Percentiles rank a stretch among this genome's conserved stretches.
Conservation (phyloP, 2,797 vertebrate genomes). For the Spatula clypeata region DNA sequence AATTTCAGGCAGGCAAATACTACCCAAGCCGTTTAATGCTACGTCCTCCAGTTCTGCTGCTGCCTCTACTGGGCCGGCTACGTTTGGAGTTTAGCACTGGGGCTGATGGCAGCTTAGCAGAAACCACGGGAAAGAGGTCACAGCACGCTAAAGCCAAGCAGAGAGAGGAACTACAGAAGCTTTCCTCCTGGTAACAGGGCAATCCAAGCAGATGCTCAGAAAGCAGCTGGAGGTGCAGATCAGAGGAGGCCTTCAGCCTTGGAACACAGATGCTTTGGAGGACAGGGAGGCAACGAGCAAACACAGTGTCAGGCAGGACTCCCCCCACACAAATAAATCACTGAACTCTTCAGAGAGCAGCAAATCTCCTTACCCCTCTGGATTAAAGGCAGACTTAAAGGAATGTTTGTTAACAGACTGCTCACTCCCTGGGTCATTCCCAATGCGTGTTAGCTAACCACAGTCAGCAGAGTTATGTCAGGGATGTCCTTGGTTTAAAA, state of each 20-base stretch:
- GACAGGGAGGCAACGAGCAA: not conserved
- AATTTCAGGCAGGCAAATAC: not conserved
- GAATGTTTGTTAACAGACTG: not conserved
- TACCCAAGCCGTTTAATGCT: fast-evolving
- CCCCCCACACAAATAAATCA: constrained; percentile 22
- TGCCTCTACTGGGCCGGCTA: not conserved
- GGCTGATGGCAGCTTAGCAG: not conserved
- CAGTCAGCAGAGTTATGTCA: not conserved
- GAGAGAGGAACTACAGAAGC: not conserved
- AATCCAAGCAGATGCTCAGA: not conserved
- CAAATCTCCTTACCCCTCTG: constrained; percentile 25
- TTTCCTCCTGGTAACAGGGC: not conserved
- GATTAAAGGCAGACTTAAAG: constrained; percentile 44
- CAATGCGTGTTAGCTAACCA: not conserved
- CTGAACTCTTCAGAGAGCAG: constrained; percentile 43
- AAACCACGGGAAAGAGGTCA: not conserved
- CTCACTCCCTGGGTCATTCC: not conserved
- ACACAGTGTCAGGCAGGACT: not conserved
- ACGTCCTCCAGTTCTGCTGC: not conserved
- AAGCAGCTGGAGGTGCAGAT: fast-evolving
- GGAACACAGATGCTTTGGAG: fast-evolving
- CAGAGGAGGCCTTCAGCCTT: not conserved
- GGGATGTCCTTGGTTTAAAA: not conserved
- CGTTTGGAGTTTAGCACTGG: not conserved
- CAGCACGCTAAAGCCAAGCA: not conserved